These are phyloP conservation scores for Ciconia nigra DNA, from an alignment of 2,797 vertebrate genomes.

Conservation along the genomic window DNA sequence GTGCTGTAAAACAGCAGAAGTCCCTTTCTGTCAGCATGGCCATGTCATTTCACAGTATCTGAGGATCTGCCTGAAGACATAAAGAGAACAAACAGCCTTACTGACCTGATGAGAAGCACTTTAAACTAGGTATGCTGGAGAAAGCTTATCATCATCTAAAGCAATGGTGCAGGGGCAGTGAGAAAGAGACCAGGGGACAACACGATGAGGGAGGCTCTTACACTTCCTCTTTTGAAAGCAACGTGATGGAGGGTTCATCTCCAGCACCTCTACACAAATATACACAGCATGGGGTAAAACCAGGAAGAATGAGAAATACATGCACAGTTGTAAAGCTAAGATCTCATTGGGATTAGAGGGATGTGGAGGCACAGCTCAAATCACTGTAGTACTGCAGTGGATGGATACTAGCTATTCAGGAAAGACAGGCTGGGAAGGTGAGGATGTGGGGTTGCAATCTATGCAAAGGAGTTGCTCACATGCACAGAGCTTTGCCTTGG, in stretches of 20 bases:
- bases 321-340: neutral
- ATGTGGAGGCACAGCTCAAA: neutral
- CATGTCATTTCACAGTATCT: neutral
- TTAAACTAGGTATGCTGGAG: neutral
- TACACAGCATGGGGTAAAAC: accelerated
- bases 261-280: neutral
- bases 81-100: neutral
- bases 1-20: neutral
- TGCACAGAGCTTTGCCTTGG: neutral
- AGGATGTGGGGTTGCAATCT: neutral
- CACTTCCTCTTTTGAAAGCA: neutral
- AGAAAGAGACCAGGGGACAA: neutral
- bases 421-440: neutral
- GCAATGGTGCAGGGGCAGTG: neutral
- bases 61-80: neutral
- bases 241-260: neutral
- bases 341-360: neutral
- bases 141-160: neutral
- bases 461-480: neutral
- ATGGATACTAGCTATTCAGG: neutral
- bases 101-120: neutral
- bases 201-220: neutral
- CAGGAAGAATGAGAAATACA: neutral
- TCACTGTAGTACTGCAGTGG: neutral
- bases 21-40: neutral